Evolutionary conservation across 1,140 invertebrate genomes (phyloP), one percentile per base, ranked within the genome.

Genomic region (Ganaspis sp.): DNA sequence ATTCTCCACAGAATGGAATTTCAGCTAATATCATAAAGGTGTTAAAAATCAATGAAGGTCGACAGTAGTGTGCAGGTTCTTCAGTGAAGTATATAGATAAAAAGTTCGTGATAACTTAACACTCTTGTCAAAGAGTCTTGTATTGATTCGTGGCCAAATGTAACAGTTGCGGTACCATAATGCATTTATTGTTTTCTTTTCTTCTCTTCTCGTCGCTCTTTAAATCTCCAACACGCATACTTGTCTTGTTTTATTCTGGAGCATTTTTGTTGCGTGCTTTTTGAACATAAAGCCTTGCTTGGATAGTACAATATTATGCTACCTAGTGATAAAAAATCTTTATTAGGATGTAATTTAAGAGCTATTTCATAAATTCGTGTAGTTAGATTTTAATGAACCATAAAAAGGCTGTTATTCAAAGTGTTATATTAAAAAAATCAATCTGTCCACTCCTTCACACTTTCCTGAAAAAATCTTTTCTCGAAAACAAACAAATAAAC

Each of bases 41-140:
- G 58, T 34, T 64, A 64, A 64, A 64, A 64, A 64, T 64, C 58
- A 64, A 64, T 64, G 58, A 64, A 64, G 58, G 58, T 29, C 58
- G 58, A 64, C 58, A 26, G 12, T n/a, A n/a, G 19, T 49, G 19
- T 17, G n/a, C 17, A 17, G 19, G 45, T 17, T 17, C n/a, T 49
- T 34, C 29, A 49, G 19, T n/a, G n/a, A n/a, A n/a, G n/a, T 8
- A 29, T 29, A 64, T 26, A 58, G n/a, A n/a, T n/a, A n/a, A n/a
- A n/a, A n/a, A n/a, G n/a, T n/a, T n/a, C 23, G 3, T 34, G 29
- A 64, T 29, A 8, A 29, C 23, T 26, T 15, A 26, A 64, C 58
- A 64, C 58, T 64, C n/a, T 26, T 6, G 58, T 12, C 12, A 64
- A 12, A 23, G 19, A 17, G 19, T 54, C 4, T 19, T 21, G 9